Base-by-base conservation (phyloP, 2,888 invertebrate genomes). In the Nomada fabriciana region DNA sequence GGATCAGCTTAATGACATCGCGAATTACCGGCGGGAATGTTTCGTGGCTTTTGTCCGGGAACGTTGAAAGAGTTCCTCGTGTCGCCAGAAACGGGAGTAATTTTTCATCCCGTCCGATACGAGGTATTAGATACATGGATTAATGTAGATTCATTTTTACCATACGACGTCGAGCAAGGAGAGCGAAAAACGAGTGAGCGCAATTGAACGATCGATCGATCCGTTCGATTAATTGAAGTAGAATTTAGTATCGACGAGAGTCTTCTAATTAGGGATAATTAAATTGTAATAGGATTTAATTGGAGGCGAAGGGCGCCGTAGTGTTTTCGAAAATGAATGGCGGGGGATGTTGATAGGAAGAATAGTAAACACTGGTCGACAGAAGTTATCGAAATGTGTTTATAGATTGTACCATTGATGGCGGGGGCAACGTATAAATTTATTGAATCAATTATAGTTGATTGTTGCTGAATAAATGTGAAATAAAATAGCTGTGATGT, bases 171-270 rank as follows among this genome's bases (percentile, higher is more conserved):
- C 11, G 43, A 15, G 2, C 20, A 13, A 5, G 57, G 7, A 9
- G 18, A 36, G 13, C 15, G 52, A n/a, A 4, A 15, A 52, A 52
- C 10, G 52, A 15, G 15, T 0, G n/a, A 13, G n/a, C 3, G 50
- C 11, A 69, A 69, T 68, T 23, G 53, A 42, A 2, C 52, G 29
- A 36, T 15, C 65, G 65, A 67, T 67, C 52, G 36, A 67, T 36
- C 65, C 3, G 29, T 29, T 52, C 29, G n/a, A 29, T 7, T 18
- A 25, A 13, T 36, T 36, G 7, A 7, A 13, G 13, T n/a, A 43
- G 13, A 57, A 43, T 18, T 20, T 1, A 42, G 55, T 18, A n/a
- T 43, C 1, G 43, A n/a, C 7, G 57, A 9, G 57, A 43, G 36
- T 0, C 36, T 36, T 36, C 15, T 69, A 57, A 23, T 69, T 57